Evolutionary conservation across 2,888 invertebrate genomes (phyloP).

Genomic region (Ormyrus labotus): DNA sequence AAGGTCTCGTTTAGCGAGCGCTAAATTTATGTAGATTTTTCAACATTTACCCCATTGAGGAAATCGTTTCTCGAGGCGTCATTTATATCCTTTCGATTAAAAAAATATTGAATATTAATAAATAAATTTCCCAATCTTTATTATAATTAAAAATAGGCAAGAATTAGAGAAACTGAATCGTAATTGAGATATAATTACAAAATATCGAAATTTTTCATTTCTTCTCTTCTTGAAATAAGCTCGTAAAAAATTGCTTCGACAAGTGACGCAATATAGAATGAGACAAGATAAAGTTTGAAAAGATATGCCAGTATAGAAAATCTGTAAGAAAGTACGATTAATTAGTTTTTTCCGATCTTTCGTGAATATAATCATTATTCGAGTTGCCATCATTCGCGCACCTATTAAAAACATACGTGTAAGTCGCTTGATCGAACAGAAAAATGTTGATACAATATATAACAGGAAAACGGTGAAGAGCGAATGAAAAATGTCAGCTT

Average conservation of each 20-base stretch:
- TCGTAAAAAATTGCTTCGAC: conserved; percentile 45
- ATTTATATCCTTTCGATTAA: conserved; percentile 39
- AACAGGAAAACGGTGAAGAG: conserved; percentile 29
- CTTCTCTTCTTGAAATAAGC: conserved; percentile 51
- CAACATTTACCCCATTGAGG: conserved; percentile 40
- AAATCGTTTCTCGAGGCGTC: conserved; percentile 50
- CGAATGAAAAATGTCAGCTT: conserved; percentile 54
- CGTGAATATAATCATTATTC: conserved; percentile 41
- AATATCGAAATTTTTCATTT: conserved; percentile 50
- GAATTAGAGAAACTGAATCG: conserved; percentile 36
- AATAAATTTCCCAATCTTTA: conserved; percentile 47
- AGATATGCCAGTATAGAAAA: conserved; percentile 15
- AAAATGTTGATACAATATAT: conserved; percentile 6
- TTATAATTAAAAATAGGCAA: conserved; percentile 43
- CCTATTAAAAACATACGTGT: conserved; percentile 7
- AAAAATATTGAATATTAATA: conserved; percentile 29
- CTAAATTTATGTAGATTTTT: conserved; percentile 48
- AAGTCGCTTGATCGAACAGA: conserved; percentile 42
- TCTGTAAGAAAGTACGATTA: conserved; percentile 37
- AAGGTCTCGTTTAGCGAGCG: conserved; percentile 41
- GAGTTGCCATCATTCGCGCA: conserved; percentile 39
- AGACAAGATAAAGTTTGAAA: conserved; percentile 3
- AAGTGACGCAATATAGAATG: conserved; percentile 11
- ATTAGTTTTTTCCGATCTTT: conserved; percentile 46
- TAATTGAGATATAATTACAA: conserved; percentile 34